Base-by-base conservation (phyloP, 2,113 vertebrate species). In the Amphiprion ocellaris region DNA sequence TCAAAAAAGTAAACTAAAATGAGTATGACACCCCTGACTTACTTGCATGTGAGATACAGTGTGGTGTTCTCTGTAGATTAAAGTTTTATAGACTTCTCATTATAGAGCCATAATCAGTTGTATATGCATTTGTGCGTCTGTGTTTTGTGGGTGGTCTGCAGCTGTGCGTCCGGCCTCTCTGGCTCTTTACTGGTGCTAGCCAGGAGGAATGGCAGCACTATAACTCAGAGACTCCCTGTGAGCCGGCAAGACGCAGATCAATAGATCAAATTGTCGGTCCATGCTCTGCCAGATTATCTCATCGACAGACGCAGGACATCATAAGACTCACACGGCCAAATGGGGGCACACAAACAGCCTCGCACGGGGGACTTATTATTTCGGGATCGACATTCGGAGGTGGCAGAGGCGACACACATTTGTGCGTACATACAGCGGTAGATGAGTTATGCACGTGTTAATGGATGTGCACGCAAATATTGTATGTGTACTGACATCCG, bases 181-280 rank as follows among this genome's bases (percentile, higher is more conserved):
- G 58, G 28, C 69, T 75, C 79, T 74, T 79, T 76, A 83, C 80
- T 72, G 79, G 81, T 72, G 82, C 82, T 77, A 74, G 79, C 73
- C 77, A 15, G 65, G 55, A 83, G 71, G 80, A 69, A 87, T 88
- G 90, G 87, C 85, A 86, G 82, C 60, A 3, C 78, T 64, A 88
- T 91, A 92, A 92, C 87, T 91, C 91, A 92, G 67, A 87, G 80
- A 67, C 83, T 87, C 71, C 66, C 73, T 63, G 70, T 52, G 82
- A 87, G 85, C 71, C 74, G 37, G 84, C 79, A 71, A 82, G 75
- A 90, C 69, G 28, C 75, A 68, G 78, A 87, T 91, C 90, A 87
- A 92, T 93, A 89, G 81, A 91, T 92, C 90, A 93, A 90, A 92
- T 85, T 92, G 90, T 92, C 84, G 84, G 81, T 90, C 69, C 62